Evolutionary conservation across 2,113 vertebrate genomes (phyloP).

Genomic region (Vidua chalybeata): DNA sequence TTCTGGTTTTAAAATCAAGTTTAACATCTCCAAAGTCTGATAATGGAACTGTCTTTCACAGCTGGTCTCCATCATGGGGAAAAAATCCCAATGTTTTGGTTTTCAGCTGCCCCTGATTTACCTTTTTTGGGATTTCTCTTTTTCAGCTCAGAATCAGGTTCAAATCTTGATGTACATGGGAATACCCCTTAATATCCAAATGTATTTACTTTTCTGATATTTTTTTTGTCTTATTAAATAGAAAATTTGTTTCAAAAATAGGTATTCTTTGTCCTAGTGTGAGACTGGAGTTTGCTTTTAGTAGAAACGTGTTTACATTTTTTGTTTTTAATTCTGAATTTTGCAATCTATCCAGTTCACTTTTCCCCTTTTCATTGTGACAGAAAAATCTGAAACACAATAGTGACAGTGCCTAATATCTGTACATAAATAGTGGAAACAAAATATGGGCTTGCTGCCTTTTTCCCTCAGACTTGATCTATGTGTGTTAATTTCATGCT

Average conservation of each 20-base stretch:
- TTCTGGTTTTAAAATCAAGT: not conserved
- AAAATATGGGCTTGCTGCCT: not conserved
- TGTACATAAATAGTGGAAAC: not conserved
- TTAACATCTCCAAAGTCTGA: not conserved
- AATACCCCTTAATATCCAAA: not conserved
- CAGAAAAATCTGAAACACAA: not conserved
- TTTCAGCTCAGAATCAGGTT: not conserved
- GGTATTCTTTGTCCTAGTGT: not conserved
- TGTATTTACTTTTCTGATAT: not conserved
- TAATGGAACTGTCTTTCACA: not conserved
- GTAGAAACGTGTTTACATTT: not conserved
- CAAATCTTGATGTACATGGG: not conserved
- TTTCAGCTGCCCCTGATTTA: not conserved
- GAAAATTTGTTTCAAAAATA: not conserved
- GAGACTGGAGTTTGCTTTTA: not conserved
- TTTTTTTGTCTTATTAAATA: not conserved
- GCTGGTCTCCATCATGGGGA: not conserved
- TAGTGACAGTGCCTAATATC: not conserved
- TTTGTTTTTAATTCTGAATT: not conserved
- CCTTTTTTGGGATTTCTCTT: not conserved
- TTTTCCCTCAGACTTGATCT: not conserved
- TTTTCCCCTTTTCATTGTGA: not conserved
- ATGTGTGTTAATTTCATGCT: not conserved
- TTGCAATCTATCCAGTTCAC: not conserved
- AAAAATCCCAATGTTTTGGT: rapidly evolving